phyloP scores from a whole-genome alignment of 2,888 invertebrate genomes.

The Gerris lacustris region DNA sequence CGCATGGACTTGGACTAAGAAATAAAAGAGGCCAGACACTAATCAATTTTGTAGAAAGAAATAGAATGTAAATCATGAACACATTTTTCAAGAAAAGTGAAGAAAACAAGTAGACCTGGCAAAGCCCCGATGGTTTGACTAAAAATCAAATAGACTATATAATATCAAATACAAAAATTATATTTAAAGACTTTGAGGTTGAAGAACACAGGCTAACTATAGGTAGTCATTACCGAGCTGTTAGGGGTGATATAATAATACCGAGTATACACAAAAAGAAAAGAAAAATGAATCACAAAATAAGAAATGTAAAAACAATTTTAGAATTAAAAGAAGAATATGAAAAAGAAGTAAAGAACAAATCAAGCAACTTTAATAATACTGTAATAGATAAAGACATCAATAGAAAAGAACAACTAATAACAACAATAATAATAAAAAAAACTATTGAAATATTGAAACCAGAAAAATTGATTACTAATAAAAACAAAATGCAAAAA shows the following conservation, averaged over 20 bases:
- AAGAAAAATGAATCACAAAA: slow-evolving; percentile 7
- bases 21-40: slow-evolving; percentile 8
- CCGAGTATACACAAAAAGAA: neutral
- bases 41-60: slow-evolving; percentile 9
- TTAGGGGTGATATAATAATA: neutral
- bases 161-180: slow-evolving; percentile 8
- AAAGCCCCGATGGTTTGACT: neutral
- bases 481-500: slow-evolving; percentile 9
- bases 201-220: slow-evolving; percentile 3
- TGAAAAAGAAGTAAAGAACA: neutral
- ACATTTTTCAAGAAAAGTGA: slow-evolving; percentile 1
- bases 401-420: neutral
- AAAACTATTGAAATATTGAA: neutral
- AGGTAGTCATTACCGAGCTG: slow-evolving; percentile 13
- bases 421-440: neutral
- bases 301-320: neutral
- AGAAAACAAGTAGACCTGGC: slow-evolving; percentile 9
- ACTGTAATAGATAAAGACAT: neutral
- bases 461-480: neutral
- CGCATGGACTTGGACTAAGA: neutral
- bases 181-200: slow-evolving; percentile 8
- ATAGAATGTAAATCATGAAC: slow-evolving; percentile 9
- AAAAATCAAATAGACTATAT: slow-evolving; percentile 16
- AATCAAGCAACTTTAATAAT: neutral
- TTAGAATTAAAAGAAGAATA: neutral